phyloP scores from a whole-genome alignment of 2,113 vertebrate genomes.

The Apodemus sylvaticus region DNA sequence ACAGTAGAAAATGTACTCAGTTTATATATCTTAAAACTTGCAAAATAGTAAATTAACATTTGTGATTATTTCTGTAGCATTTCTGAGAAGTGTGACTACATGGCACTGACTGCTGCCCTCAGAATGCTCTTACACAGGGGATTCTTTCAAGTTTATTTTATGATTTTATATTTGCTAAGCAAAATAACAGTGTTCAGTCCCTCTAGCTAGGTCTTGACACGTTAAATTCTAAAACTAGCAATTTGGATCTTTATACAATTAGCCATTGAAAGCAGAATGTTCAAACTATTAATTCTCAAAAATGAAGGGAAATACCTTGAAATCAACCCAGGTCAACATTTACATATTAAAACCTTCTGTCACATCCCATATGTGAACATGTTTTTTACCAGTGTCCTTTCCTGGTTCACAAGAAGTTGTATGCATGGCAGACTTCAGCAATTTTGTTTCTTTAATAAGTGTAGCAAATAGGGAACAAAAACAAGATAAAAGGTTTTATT shows the following conservation, averaged over 20 bases:
- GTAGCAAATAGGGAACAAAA: constrained; percentile 70
- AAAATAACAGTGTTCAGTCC: background rate
- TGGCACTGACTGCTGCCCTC: background rate
- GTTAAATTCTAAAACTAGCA: constrained; percentile 44
- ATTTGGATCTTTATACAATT: constrained; percentile 61
- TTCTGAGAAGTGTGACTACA: constrained; percentile 11
- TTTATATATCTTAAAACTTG: constrained; percentile 1
- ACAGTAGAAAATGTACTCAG: background rate
- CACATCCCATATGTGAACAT: background rate
- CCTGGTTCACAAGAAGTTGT: constrained; percentile 29
- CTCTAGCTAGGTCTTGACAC: background rate
- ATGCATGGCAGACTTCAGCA: constrained; percentile 38
- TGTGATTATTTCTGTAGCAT: background rate
- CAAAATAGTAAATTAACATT: background rate
- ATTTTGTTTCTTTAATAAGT: constrained; percentile 18
- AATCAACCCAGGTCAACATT: constrained; percentile 24
- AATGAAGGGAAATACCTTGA: constrained; percentile 24
- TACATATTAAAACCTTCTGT: constrained; percentile 50
- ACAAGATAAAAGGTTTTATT: constrained; percentile 71
- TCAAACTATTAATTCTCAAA: constrained; percentile 52
- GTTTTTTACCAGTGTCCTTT: constrained; percentile 14
- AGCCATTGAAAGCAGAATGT: constrained; percentile 21
- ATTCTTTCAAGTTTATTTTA: constrained; percentile 40
- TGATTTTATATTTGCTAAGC: constrained; percentile 29
- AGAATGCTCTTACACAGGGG: background rate